phyloP scores from a whole-genome alignment of 2,113 vertebrate species.

The Rhinolophus ferrumequinum region DNA sequence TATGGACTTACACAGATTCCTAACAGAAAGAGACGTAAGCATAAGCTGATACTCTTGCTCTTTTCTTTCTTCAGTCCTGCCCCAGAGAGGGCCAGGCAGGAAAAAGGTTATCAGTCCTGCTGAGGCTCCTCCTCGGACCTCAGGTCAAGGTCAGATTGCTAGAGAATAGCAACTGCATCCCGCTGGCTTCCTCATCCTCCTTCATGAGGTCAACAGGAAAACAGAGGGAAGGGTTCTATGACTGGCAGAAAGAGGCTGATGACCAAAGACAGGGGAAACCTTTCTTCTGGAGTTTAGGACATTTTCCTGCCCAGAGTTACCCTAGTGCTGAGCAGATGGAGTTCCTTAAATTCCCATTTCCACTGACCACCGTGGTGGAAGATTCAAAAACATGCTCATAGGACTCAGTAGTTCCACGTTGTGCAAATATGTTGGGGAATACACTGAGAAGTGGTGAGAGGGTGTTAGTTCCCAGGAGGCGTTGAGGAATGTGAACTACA shows the following conservation, averaged over 20 bases:
- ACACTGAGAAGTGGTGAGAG: not conserved
- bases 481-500: not conserved
- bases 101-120: not conserved
- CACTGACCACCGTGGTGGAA: not conserved
- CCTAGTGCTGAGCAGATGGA: not conserved
- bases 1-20: not conserved
- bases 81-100: not conserved
- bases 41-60: not conserved
- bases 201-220: not conserved
- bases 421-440: not conserved
- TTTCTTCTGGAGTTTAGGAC: conserved; percentile 17
- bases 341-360: conserved; percentile 14
- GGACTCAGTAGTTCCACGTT: not conserved
- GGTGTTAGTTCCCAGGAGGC: not conserved
- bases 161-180: not conserved
- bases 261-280: not conserved
- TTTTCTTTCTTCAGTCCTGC: not conserved
- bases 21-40: conserved; percentile 17
- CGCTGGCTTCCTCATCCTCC: not conserved
- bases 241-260: not conserved
- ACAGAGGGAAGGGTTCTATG: not conserved
- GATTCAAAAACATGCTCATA: not conserved
- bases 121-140: not conserved
- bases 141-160: conserved; percentile 69
- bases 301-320: not conserved